Conservation (phyloP, 2,113 vertebrate genomes). For the Neolamprologus cancellatus region DNA sequence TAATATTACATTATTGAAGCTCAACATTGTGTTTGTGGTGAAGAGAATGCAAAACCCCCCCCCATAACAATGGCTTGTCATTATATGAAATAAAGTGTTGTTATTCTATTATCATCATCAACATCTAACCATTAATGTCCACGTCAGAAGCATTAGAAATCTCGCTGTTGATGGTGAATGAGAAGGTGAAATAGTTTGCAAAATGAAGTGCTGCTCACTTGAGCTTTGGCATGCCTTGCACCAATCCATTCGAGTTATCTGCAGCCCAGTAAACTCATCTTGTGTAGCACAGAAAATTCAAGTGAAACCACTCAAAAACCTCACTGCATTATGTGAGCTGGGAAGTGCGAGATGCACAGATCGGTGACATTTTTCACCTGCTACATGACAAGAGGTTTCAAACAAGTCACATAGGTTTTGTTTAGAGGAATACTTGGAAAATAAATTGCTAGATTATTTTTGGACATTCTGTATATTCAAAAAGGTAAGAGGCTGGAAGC, state of each 20-base stretch:
- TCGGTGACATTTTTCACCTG: slow-evolving; percentile 21
- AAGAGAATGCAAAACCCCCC: fast-evolving
- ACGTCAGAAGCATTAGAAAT: background rate
- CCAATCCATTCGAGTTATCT: slow-evolving; percentile 61
- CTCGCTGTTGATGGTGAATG: slow-evolving; percentile 53
- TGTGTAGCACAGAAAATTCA: slow-evolving; percentile 9
- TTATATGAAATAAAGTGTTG: background rate
- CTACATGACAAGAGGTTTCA: slow-evolving; percentile 7
- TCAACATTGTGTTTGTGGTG: background rate
- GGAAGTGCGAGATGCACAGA: background rate
- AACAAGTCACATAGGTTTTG: background rate
- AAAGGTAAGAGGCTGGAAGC: background rate
- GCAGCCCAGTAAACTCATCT: slow-evolving; percentile 51
- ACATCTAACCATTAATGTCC: background rate
- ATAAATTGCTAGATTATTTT: background rate
- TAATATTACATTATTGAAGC: background rate
- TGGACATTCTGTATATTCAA: background rate
- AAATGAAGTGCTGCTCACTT: slow-evolving; percentile 57
- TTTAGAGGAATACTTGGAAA: background rate
- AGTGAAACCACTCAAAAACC: slow-evolving; percentile 1
- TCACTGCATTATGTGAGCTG: slow-evolving; percentile 20
- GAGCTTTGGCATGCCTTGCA: slow-evolving; percentile 13
- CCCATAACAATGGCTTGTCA: background rate
- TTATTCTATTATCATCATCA: background rate
- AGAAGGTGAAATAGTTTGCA: slow-evolving; percentile 63